Conservation (phyloP, 1,140 invertebrate genomes). For the Penaeus japonicus region DNA sequence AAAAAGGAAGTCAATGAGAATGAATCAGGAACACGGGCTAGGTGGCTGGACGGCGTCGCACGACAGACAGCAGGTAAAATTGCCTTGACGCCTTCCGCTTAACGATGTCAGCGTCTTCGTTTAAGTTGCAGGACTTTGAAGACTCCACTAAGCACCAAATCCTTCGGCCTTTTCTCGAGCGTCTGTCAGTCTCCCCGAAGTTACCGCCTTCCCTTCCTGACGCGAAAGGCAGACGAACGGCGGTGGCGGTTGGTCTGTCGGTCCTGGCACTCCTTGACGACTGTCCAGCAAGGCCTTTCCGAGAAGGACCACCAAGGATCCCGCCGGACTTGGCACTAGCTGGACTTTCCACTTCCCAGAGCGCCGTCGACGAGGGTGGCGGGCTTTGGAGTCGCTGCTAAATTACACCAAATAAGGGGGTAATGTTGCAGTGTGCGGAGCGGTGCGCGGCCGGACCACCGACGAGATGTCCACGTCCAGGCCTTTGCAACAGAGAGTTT, state of each 20-base stretch:
- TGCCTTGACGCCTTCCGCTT: not conserved
- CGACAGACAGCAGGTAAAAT: not conserved
- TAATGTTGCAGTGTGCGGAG: not conserved
- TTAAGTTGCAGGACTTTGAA: not conserved
- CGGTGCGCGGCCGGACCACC: not conserved
- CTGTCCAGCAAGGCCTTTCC: no score
- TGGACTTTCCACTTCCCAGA: not conserved
- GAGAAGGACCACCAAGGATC: constrained; percentile 11
- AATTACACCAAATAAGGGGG: constrained; percentile 39
- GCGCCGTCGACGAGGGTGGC: not conserved
- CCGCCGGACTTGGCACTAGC: not conserved
- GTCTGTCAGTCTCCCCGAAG: no score
- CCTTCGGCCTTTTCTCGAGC: no score
- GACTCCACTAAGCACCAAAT: no score
- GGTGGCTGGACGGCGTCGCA: no score
- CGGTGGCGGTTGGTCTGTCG: no score
- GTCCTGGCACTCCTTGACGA: no score
- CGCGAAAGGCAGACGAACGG: no score
- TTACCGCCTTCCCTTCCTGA: no score
- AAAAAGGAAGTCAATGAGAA: no score
- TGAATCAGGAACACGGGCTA: no score
- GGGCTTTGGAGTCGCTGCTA: not conserved
- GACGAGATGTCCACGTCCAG: not conserved
- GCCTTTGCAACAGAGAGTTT: not conserved
- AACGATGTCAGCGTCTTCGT: not conserved